These are phyloP conservation scores for Crossaster papposus DNA, from an alignment of 53 echinoderm and acorn worm genomes.

Conservation along the genomic window DNA sequence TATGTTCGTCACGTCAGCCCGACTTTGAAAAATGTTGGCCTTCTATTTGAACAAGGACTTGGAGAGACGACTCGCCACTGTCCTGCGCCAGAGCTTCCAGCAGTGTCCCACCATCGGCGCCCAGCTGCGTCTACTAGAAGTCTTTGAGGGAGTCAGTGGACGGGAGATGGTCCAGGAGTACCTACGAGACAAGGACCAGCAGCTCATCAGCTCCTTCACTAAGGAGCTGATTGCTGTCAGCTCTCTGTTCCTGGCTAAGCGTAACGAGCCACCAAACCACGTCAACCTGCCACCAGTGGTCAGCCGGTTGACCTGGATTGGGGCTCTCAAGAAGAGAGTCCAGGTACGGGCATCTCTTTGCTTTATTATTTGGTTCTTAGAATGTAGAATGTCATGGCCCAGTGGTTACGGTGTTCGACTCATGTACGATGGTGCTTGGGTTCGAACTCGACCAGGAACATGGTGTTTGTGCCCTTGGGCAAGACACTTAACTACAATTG, in stretches of 20 bases:
- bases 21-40: no score
- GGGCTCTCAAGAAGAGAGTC: slow-evolving; percentile 85
- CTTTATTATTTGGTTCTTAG: background rate
- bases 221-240: slow-evolving; percentile 87
- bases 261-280: slow-evolving; percentile 74
- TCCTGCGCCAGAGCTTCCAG: slow-evolving; percentile 94
- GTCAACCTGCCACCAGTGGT: slow-evolving; percentile 88
- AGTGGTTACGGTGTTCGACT: no score
- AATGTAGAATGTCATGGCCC: no score
- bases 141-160: slow-evolving; percentile 97
- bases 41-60: slow-evolving; percentile 65
- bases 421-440: no score
- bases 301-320: slow-evolving; percentile 91
- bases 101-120: slow-evolving; percentile 96
- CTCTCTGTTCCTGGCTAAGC: slow-evolving; percentile 85
- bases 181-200: slow-evolving; percentile 92
- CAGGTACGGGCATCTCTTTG: slow-evolving; percentile 60
- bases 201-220: slow-evolving; percentile 86
- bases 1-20: no score
- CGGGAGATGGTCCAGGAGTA: slow-evolving; percentile 97
- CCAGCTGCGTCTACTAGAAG: slow-evolving; percentile 94
- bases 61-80: slow-evolving; percentile 86
- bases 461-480: no score
- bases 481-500: no score
- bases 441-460: no score